Evolutionary conservation across 2,113 vertebrate species (phyloP), one percentile per base, ranked within the genome.

Genomic region (Calidris pugnax): DNA sequence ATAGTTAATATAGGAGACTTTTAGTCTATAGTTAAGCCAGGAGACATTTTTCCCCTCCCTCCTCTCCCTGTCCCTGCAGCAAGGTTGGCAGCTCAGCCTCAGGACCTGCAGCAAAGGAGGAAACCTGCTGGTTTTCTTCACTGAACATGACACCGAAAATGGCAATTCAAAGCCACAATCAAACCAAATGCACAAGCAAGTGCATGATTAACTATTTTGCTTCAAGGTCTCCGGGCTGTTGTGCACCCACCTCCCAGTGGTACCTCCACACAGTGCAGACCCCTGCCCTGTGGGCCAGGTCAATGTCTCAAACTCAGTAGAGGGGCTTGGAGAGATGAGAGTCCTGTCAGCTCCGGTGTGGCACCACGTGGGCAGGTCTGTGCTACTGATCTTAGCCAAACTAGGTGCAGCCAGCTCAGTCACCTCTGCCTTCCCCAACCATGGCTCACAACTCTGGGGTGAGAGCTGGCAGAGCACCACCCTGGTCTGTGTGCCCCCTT

Each of bases 351-450:
- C 18, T 73, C 24, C 4, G 4, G 5, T 7, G 23, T 1, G 2
- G 72, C 87, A 75, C 15, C 12, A 26, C 0, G 0, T 5, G 56
- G 24, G 18, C 9, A 5, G 21, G 14, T 45, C 53, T 73, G 32
- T 68, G 59, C 28, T 53, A 12, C 28, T 72, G 68, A 62, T 23
- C 28, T 66, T 41, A 45, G 11, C 12, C 1, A 0, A 74, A 28
- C 21, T 18, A 7, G 0, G 0, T 11, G 8, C 35, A 76, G 28
- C 11, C 37, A 59, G 11, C 15, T 73, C 57, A 77, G 35, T 35
- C 26, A 21, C 7, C 14, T 21, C 85, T 69, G 45, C 24, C 51
- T 73, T 60, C 17, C 8, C 26, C 8, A 22, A 13, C 1, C 4
- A 13, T 2, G 22, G 11, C 20, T 55, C 2, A 1, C 8, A 50